A percentile compares a stretch with the other conserved stretches of the same genome.
Evolutionary conservation across 2,113 vertebrate genomes (phyloP).

Genomic region (Apteryx mantelli): DNA sequence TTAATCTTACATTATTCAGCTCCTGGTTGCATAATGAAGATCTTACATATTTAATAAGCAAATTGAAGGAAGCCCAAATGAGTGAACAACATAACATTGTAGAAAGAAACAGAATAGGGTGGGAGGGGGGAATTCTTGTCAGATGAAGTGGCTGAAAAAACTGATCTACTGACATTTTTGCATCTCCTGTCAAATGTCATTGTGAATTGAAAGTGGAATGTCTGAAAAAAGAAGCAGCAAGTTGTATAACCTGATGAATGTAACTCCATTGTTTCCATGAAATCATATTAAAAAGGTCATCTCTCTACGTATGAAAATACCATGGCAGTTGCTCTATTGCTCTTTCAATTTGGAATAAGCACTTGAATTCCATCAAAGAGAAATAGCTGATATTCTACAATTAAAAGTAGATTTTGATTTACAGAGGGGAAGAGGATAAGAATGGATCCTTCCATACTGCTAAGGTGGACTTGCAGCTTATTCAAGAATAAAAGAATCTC

Average conservation of each 20-base stretch:
- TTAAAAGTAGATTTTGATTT: constrained; percentile 64
- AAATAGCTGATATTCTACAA: constrained; percentile 33
- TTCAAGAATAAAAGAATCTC: constrained; percentile 25
- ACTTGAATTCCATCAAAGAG: constrained; percentile 48
- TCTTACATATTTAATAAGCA: constrained; percentile 78
- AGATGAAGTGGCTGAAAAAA: neutral
- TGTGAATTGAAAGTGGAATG: constrained; percentile 45
- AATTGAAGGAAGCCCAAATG: constrained; percentile 67
- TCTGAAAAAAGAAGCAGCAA: constrained; percentile 44
- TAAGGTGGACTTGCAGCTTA: constrained; percentile 14
- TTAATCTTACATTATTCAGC: constrained; percentile 74
- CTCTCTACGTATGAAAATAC: constrained; percentile 23
- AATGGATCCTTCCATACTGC: neutral
- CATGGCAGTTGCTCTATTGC: constrained; percentile 46
- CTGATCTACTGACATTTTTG: constrained; percentile 57
- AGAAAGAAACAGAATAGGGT: neutral
- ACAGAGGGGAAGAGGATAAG: neutral
- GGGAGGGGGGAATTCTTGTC: neutral
- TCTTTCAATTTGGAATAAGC: constrained; percentile 60
- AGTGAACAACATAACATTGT: constrained; percentile 45
- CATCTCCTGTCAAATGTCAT: constrained; percentile 71
- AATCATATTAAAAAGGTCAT: constrained; percentile 73
- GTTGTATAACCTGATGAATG: constrained; percentile 46
- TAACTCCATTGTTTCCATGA: constrained; percentile 55
- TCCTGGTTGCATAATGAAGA: constrained; percentile 67